These are phyloP conservation scores for Chrysogorgia sp. DNA, from an alignment of 92 coral and sea anemone species.

Conservation along the genomic window DNA sequence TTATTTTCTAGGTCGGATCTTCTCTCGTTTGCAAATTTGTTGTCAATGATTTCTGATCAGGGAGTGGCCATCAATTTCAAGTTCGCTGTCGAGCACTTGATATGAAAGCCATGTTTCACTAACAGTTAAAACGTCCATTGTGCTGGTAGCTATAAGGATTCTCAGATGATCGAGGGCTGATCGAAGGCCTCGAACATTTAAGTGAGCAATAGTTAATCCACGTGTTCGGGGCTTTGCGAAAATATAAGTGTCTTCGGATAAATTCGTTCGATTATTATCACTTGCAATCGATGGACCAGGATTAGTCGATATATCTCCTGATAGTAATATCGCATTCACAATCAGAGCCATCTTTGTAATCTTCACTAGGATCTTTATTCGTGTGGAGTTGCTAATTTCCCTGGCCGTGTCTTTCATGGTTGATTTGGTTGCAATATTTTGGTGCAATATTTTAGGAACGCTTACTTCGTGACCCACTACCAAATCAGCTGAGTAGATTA, in stretches of 20 bases:
- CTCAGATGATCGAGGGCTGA: slow-evolving; percentile 54
- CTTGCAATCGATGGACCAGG: slow-evolving; percentile 10
- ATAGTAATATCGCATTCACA: not conserved
- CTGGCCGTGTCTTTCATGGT: no score
- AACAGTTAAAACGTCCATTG: slow-evolving; percentile 52
- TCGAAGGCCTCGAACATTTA: slow-evolving; percentile 56
- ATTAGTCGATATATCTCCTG: slow-evolving; percentile 9
- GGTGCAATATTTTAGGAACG: slow-evolving; percentile 14
- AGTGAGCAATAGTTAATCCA: slow-evolving; percentile 47
- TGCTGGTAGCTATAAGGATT: slow-evolving; percentile 46
- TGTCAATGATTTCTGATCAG: slow-evolving; percentile 27
- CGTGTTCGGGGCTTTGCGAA: slow-evolving; percentile 33
- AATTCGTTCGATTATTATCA: not conserved
- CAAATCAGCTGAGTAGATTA: slow-evolving; percentile 6
- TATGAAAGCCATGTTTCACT: slow-evolving; percentile 57
- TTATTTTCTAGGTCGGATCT: slow-evolving; percentile 21
- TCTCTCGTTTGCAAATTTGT: no score
- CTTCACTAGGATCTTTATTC: not conserved
- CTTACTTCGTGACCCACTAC: slow-evolving; percentile 7
- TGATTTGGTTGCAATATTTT: no score
- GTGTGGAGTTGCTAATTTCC: no score
- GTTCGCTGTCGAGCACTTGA: slow-evolving; percentile 37
- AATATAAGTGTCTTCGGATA: not conserved
- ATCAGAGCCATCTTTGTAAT: slow-evolving; percentile 10
- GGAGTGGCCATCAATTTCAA: slow-evolving; percentile 41